Percentiles rank a stretch among this genome's conserved stretches.
phyloP scores from a whole-genome alignment of 2,888 invertebrate genomes.

The Hecatera dysodea region DNA sequence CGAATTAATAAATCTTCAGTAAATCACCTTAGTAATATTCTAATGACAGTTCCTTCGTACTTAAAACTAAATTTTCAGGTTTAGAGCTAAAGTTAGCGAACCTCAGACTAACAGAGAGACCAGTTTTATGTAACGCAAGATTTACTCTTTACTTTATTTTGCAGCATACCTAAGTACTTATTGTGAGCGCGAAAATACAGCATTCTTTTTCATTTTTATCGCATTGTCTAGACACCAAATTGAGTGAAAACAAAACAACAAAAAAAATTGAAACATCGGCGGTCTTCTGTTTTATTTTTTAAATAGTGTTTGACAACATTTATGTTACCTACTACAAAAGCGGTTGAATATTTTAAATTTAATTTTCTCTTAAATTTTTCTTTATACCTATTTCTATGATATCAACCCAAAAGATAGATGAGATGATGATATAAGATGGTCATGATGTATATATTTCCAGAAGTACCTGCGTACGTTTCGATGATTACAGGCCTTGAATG shows the following conservation, averaged over 20 bases:
- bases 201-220: slow-evolving; percentile 34
- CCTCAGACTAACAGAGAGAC: slow-evolving; percentile 34
- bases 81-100: slow-evolving; percentile 44
- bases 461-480: neutral
- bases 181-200: slow-evolving; percentile 29
- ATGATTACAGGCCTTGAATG: neutral
- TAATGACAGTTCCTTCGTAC: neutral
- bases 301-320: slow-evolving; percentile 20
- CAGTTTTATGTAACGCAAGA: slow-evolving; percentile 52
- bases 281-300: slow-evolving; percentile 26
- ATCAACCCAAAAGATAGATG: neutral
- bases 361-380: neutral
- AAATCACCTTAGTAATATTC: neutral
- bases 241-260: slow-evolving; percentile 13
- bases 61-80: neutral
- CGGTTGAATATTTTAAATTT: slow-evolving; percentile 18
- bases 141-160: slow-evolving; percentile 57
- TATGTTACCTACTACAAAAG: neutral
- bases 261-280: slow-evolving; percentile 14
- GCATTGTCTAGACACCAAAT: neutral
- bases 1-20: neutral
- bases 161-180: slow-evolving; percentile 29
- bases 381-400: slow-evolving; percentile 1
- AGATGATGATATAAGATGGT: neutral
- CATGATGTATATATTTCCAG: neutral